Base-by-base conservation (phyloP, 2,888 invertebrate genomes). In the Euphydryas editha region DNA sequence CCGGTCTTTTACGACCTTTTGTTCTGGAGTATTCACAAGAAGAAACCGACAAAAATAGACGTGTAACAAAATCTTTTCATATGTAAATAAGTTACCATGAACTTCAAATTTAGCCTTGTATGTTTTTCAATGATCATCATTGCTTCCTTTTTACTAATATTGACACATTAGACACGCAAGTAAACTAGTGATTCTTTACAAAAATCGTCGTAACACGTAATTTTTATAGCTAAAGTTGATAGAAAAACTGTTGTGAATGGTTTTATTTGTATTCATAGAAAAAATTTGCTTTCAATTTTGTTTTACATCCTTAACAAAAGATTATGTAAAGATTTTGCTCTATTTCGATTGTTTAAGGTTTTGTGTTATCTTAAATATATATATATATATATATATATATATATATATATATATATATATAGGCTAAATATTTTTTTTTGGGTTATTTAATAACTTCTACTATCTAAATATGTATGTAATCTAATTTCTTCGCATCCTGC, bases 41-140 rank as follows among this genome's bases (percentile, higher is more conserved):
- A 20, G 24, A 64, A 57, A 47, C 51, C 60, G 60, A 37, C 58
- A 49, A 42, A 81, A 78, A 77, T 81, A 85, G 90, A 88, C 88
- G 73, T 80, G 81, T 82, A 76, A 79, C 74, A 74, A 76, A 77
- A 78, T 81, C 87, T 87, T 88, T 92, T 90, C 85, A 83, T 84
- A 92, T 91, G 90, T 83, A 84, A 92, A 91, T 90, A 82, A 75
- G 88, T 87, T 85, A 85, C 90, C 86, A 82, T 84, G 90, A 90
- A 90, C 88, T 83, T 81, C 75, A 79, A 84, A 73, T 82, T 81
- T 42, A 56, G 69, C 80, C 82, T 81, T 81, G 76, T 82, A 78
- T 84, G 79, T 77, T 86, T 82, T 30, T 81, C 81, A 86, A 84
- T 82, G 84, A 85, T 82, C 81, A 85, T 82, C 79, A 77, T 76